A percentile compares a stretch with the other conserved stretches of the same genome.
phyloP scores from a whole-genome alignment of 2,888 invertebrate genomes.

The Iphiclides podalirius region DNA sequence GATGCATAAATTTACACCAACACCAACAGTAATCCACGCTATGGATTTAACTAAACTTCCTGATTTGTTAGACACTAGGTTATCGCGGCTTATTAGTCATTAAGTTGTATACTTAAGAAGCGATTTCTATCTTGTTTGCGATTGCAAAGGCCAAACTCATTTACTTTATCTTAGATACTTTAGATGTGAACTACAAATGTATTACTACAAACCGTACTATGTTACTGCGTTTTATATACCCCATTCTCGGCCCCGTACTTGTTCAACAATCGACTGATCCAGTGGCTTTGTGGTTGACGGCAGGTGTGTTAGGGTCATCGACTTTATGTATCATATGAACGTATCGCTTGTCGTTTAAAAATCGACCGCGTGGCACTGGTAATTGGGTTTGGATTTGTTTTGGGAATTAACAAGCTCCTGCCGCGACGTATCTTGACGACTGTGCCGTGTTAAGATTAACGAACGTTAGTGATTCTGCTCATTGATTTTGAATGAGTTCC shows the following conservation, averaged over 20 bases:
- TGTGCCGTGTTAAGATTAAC: conserved; percentile 17
- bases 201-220: neutral
- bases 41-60: no score
- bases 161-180: no score
- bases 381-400: conserved; percentile 2
- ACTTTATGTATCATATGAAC: conserved; percentile 36
- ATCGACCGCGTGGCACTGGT: conserved; percentile 8
- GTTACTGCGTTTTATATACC: neutral
- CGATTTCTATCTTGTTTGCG: no score
- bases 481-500: conserved; percentile 15
- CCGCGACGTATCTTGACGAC: conserved; percentile 15
- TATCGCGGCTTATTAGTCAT: no score
- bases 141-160: no score
- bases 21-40: no score
- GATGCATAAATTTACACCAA: no score
- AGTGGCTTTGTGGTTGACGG: conserved; percentile 40
- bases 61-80: no score
- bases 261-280: conserved; percentile 25
- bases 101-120: no score
- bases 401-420: neutral
- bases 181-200: no score
- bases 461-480: conserved; percentile 18
- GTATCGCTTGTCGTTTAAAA: conserved; percentile 10
- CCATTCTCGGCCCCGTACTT: conserved; percentile 2
- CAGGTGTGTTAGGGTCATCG: conserved; percentile 43